A percentile compares a stretch with the other conserved stretches of the same genome.
phyloP scores from a whole-genome alignment of 2,797 vertebrate genomes.

The Chelmon rostratus region DNA sequence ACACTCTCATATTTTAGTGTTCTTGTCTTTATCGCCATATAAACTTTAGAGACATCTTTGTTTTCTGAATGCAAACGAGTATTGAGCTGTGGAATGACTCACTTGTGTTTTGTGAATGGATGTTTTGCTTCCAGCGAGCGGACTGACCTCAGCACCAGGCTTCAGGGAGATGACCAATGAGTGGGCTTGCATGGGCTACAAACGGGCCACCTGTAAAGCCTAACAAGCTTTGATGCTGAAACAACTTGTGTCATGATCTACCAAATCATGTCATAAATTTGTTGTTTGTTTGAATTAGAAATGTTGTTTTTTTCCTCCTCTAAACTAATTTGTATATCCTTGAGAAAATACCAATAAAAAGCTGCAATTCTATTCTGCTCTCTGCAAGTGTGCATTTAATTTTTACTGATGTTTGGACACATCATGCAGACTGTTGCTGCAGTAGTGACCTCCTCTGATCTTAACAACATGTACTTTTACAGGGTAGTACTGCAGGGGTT shows the following conservation, averaged over 20 bases:
- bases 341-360: constrained; percentile 8
- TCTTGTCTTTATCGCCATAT: not conserved
- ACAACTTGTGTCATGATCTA: too few relatives aligned
- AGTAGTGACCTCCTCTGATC: not conserved
- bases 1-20: not conserved
- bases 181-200: constrained; percentile 53
- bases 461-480: not conserved
- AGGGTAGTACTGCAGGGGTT: not conserved
- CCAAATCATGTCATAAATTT: not conserved
- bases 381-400: not conserved
- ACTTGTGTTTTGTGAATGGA: not conserved
- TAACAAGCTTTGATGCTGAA: not conserved
- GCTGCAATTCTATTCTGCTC: not conserved
- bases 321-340: not conserved
- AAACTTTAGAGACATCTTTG: not conserved
- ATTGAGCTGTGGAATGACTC: not conserved
- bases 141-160: constrained; percentile 32
- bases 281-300: not conserved
- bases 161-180: constrained; percentile 62
- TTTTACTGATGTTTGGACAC: not conserved
- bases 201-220: constrained; percentile 25
- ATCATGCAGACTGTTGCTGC: not conserved
- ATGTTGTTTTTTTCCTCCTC: not conserved
- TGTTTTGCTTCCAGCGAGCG: constrained; percentile 40
- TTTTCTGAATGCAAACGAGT: not conserved